Evolutionary conservation across 2,888 invertebrate genomes (phyloP).

Genomic region (Phlogophora meticulosa): DNA sequence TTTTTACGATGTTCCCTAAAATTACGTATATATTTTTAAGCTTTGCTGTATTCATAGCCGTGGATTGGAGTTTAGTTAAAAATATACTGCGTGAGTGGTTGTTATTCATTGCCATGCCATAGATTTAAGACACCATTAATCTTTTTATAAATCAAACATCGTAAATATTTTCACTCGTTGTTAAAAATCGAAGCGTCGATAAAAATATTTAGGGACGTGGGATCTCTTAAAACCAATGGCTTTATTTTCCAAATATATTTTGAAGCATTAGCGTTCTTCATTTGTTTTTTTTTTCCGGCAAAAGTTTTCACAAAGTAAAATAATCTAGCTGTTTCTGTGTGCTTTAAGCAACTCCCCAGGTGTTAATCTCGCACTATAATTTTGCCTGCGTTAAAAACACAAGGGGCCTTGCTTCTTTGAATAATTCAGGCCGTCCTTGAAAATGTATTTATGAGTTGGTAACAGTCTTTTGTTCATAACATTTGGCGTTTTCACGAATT

Average conservation of each 20-base stretch:
- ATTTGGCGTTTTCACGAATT: neutral
- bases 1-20: conserved; percentile 61
- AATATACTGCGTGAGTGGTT: conserved; percentile 46
- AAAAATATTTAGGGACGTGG: conserved; percentile 21
- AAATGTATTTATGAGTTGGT: neutral
- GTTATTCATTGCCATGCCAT: conserved; percentile 26
- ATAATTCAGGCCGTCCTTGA: neutral
- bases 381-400: neutral
- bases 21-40: conserved; percentile 71
- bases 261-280: neutral
- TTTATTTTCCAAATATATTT: neutral
- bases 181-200: conserved; percentile 12
- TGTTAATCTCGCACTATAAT: conserved; percentile 7
- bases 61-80: conserved; percentile 65
- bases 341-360: neutral
- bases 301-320: neutral
- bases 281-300: neutral
- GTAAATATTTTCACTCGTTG: conserved; percentile 6
- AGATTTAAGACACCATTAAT: conserved; percentile 24
- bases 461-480: conserved; percentile 9
- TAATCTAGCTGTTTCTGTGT: too few relatives aligned
- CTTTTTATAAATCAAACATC: neutral
- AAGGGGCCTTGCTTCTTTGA: neutral
- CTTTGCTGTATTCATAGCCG: conserved; percentile 76
- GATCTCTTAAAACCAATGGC: neutral